These are phyloP conservation scores for Ctenochaetus hawaiiensis DNA, from an alignment of 2,797 vertebrate genomes.

Conservation along the genomic window DNA sequence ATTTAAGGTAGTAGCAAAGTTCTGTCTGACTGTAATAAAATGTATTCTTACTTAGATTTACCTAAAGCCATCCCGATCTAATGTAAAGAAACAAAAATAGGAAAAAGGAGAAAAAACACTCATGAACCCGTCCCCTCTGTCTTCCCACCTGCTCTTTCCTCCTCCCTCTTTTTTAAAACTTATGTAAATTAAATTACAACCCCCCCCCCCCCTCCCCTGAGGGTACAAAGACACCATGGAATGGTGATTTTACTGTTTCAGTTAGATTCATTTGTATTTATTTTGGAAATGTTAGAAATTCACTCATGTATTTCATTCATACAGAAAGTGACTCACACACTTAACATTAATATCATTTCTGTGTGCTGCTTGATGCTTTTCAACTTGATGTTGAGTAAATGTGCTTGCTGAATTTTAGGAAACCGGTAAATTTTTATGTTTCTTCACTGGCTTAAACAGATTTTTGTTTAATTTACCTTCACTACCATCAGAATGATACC, in stretches of 20 bases:
- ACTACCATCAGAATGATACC: constrained; percentile 26
- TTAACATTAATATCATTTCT: constrained; percentile 53
- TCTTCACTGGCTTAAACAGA: constrained; percentile 43
- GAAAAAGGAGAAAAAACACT: constrained; percentile 81
- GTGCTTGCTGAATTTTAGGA: constrained; percentile 64
- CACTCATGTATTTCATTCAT: constrained; percentile 61
- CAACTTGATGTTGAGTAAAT: constrained; percentile 76
- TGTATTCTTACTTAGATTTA: constrained; percentile 88
- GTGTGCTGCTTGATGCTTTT: constrained; percentile 50
- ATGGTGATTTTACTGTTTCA: constrained; percentile 64
- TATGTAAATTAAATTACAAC: constrained; percentile 83
- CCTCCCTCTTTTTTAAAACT: constrained; percentile 78
- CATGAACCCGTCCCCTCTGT: constrained; percentile 66
- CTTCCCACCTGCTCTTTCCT: constrained; percentile 67
- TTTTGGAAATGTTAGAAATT: constrained; percentile 67
- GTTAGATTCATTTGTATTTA: constrained; percentile 69
- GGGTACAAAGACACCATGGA: constrained; percentile 81
- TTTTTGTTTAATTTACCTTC: constrained; percentile 32
- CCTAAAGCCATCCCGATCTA: constrained; percentile 87
- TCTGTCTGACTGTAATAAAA: constrained; percentile 89
- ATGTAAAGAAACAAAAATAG: constrained; percentile 86
- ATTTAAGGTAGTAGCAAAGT: constrained; percentile 90
- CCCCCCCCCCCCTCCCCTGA: constrained; percentile 46
- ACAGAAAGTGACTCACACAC: constrained; percentile 55
- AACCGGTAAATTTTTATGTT: constrained; percentile 50